Conservation (phyloP, 1,140 invertebrate genomes). For the Magallana ariakensis region DNA sequence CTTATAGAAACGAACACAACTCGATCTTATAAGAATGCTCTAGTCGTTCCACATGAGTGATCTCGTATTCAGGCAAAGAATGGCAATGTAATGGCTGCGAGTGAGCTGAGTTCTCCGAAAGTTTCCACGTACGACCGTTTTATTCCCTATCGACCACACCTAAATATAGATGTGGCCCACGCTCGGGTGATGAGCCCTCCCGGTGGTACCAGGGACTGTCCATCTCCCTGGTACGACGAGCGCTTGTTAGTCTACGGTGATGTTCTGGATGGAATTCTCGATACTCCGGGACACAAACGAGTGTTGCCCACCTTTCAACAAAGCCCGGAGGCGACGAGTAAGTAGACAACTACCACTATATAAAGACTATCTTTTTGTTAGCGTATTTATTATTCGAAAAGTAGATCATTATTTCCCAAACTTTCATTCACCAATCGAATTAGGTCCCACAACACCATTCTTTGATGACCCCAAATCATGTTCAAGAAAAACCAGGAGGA, state of each 20-base stretch:
- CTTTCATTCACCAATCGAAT: neutral
- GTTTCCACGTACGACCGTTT: constrained; percentile 39
- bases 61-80: neutral
- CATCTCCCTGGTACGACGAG: constrained; percentile 35
- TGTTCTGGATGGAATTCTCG: constrained; percentile 39
- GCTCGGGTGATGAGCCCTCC: constrained; percentile 35
- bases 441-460: too few relatives aligned
- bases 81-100: neutral
- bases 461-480: constrained; percentile 14
- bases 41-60: neutral
- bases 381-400: too few relatives aligned
- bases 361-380: too few relatives aligned
- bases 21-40: too few relatives aligned
- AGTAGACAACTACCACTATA: neutral
- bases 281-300: constrained; percentile 28
- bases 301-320: constrained; percentile 23
- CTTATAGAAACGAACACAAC: too few relatives aligned
- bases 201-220: constrained; percentile 6
- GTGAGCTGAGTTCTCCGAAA: neutral
- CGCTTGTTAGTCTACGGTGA: constrained; percentile 40
- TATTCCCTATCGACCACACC: constrained; percentile 50
- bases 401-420: too few relatives aligned
- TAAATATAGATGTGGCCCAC: constrained; percentile 49
- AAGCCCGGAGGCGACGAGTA: neutral
- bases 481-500: neutral